Conservation (phyloP, 2,888 invertebrate species). For the Tiliacea aurago region DNA sequence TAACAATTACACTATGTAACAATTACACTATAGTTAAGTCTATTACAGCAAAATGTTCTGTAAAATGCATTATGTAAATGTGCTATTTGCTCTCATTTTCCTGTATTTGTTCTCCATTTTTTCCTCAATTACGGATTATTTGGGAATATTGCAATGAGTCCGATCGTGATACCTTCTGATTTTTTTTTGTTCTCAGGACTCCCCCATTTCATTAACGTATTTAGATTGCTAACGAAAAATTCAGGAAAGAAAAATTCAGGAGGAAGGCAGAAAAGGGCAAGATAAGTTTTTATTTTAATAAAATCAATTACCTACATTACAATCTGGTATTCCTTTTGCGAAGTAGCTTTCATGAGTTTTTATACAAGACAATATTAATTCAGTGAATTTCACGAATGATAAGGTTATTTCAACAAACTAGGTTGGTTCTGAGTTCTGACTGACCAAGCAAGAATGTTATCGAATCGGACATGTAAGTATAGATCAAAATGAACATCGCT, state of each 20-base stretch:
- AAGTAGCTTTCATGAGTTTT: slow-evolving; percentile 6
- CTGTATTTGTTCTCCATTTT: slow-evolving; percentile 46
- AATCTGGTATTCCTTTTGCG: background rate
- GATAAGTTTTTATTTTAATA: slow-evolving; percentile 20
- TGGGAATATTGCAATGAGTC: slow-evolving; percentile 33
- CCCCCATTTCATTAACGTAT: slow-evolving; percentile 43
- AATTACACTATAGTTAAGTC: background rate
- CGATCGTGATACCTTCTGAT: slow-evolving; percentile 14
- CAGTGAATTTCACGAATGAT: background rate
- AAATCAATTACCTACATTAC: slow-evolving; percentile 29
- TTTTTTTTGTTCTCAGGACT: slow-evolving; percentile 26
- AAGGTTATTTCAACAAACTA: background rate
- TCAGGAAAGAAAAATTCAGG: too few relatives aligned
- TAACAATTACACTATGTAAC: background rate
- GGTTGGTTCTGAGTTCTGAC: background rate
- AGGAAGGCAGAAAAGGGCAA: slow-evolving; percentile 5
- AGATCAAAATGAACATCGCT: too few relatives aligned
- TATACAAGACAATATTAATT: background rate
- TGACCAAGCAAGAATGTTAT: too few relatives aligned
- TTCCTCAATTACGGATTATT: slow-evolving; percentile 46
- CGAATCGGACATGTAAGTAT: too few relatives aligned
- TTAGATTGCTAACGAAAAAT: slow-evolving; percentile 32
- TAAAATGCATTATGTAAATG: slow-evolving; percentile 37
- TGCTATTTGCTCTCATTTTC: slow-evolving; percentile 33
- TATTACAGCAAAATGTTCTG: background rate